These are phyloP conservation scores for Actinia equina DNA, from an alignment of 64 coral and sea anemone species.

Conservation along the genomic window DNA sequence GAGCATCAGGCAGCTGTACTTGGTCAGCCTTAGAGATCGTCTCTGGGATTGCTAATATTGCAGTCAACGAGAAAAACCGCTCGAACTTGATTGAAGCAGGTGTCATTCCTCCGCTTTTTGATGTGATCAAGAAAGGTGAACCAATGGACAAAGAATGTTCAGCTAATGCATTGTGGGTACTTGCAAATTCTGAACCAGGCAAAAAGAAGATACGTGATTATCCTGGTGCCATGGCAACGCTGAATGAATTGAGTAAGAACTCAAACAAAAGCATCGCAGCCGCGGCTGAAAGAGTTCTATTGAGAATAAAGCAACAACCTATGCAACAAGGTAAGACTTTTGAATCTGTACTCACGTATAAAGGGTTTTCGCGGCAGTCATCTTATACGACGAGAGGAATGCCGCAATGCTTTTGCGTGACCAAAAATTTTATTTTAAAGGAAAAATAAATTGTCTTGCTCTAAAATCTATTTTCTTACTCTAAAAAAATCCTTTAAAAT, in stretches of 20 bases:
- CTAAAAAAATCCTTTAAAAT: too few species aligned
- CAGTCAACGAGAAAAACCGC: slow-evolving; percentile 23
- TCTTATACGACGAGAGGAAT: too few species aligned
- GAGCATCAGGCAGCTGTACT: background rate
- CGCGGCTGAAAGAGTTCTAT: slow-evolving; percentile 29
- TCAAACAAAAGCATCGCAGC: background rate
- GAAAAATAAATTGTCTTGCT: too few species aligned
- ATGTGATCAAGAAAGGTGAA: slow-evolving; percentile 35
- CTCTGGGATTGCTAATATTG: slow-evolving; percentile 16
- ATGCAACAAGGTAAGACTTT: background rate
- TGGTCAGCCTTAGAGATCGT: slow-evolving; percentile 45
- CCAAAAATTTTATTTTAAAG: too few species aligned
- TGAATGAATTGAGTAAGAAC: background rate
- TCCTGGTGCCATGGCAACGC: background rate
- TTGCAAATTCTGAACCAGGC: slow-evolving; percentile 28
- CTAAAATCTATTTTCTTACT: too few species aligned
- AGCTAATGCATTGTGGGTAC: slow-evolving; percentile 61
- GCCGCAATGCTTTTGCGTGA: too few species aligned
- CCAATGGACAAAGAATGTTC: slow-evolving; percentile 57
- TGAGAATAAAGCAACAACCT: background rate
- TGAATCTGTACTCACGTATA: too few species aligned
- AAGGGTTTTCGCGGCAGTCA: too few species aligned
- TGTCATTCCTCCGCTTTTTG: slow-evolving; percentile 32
- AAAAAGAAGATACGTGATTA: slow-evolving; percentile 33
- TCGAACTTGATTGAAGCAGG: slow-evolving; percentile 37